Base-by-base conservation (phyloP, 1,140 invertebrate species). In the Zophobas morio region DNA sequence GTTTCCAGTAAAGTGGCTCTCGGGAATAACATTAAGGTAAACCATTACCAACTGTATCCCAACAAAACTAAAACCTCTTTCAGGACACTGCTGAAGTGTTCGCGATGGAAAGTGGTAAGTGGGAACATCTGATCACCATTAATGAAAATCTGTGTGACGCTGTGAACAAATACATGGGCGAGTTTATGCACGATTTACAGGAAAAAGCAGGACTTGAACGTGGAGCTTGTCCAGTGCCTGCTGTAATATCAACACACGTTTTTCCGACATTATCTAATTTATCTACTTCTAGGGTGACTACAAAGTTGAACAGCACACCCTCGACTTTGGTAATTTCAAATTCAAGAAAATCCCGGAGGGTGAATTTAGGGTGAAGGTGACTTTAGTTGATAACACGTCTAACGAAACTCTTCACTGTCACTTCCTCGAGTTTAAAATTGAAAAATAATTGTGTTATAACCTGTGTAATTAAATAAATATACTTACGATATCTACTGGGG, bases 401-500 rank as follows among this genome's bases (percentile, higher is more conserved):
- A 60, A 51, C 20, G 66, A 66, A 75, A 63, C 36, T 32, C 32
- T 78, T 3, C 37, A 73, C 40, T 78, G 77, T 75, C 37, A 70
- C 20, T 57, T 73, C 32, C 36, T 71, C 1, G 60, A 53, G 49
- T 49, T 75, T 53, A 70, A 56, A 20, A 33, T 66, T 33, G 49
- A 53, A 39, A 47, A 49, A 70, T 70, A 70, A 37, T 47, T 0
- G 20, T 49, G n/a, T 46, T 1, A 3, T 34, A 32, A 71, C 70
- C 42, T 33, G 40, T 47, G 34, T 40, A 53, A 35, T n/a, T 73
- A 34, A 74, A 63, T 40, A 63, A 79, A 40, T 76, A 72, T 79
- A 86, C 89, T 86, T 84, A 89, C 88, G 80, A 56, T 87, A 89
- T 51, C 86, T 80, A 49, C 85, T 83, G 6, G 83, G 80, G 80